These are phyloP conservation scores for Anas platyrhynchos DNA, from an alignment of 2,113 vertebrate genomes.

Conservation along the genomic window DNA sequence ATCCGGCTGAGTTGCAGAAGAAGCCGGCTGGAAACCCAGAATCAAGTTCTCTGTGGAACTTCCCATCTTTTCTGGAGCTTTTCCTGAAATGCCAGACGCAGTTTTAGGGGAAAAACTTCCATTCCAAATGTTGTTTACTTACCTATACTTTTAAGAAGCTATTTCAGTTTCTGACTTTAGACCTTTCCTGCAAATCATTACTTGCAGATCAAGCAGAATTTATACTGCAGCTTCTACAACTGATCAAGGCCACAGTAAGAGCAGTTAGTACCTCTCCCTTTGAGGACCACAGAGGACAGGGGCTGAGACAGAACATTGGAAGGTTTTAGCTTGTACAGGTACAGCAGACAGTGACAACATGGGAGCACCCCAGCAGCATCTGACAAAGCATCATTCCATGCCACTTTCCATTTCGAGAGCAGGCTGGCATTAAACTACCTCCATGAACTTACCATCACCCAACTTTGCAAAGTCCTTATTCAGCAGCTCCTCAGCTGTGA, in stretches of 20 bases:
- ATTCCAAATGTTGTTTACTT: neutral
- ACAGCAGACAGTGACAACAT: accelerated
- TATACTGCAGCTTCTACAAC: neutral
- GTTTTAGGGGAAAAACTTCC: neutral
- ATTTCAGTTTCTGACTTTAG: neutral
- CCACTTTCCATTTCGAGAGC: accelerated
- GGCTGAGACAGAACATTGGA: neutral
- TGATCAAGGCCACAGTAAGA: neutral
- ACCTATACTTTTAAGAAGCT: neutral
- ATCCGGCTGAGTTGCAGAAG: slow-evolving; percentile 60
- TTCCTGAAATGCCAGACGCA: slow-evolving; percentile 72
- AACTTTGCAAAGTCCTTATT: slow-evolving; percentile 98
- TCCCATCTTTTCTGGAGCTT: slow-evolving; percentile 81
- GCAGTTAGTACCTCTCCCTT: neutral
- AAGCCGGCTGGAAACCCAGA: slow-evolving; percentile 78
- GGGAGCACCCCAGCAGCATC: neutral
- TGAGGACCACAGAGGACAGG: neutral
- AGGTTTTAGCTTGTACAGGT: neutral
- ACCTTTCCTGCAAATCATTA: neutral
- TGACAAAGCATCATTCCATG: neutral
- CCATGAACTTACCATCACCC: slow-evolving; percentile 83
- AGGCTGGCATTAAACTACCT: neutral
- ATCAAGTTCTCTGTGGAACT: slow-evolving; percentile 87
- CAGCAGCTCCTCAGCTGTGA: slow-evolving; percentile 95
- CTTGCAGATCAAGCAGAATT: neutral